These are phyloP conservation scores for Alviniconcha marisindica DNA, from an alignment of 1,140 invertebrate species.

Conservation along the genomic window DNA sequence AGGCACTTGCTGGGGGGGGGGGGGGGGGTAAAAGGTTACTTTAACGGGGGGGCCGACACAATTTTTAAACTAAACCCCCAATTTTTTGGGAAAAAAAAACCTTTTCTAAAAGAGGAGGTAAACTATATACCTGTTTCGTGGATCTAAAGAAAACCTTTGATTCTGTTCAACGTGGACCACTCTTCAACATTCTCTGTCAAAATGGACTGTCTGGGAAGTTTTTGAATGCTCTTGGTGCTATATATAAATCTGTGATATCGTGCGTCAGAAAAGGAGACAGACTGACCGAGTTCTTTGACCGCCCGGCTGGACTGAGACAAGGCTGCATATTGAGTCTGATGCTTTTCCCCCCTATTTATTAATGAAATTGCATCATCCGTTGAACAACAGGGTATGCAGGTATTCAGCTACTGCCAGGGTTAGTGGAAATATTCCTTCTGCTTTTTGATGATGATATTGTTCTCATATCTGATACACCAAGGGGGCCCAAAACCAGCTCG, in stretches of 20 bases:
- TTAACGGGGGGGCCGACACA: neutral
- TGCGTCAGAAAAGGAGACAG: neutral
- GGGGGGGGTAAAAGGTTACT: slow-evolving; percentile 5
- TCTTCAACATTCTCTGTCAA: neutral
- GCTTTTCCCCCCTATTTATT: neutral
- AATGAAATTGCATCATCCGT: neutral
- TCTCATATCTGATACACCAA: neutral
- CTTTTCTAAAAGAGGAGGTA: neutral
- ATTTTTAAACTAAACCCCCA: neutral
- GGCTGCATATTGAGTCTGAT: neutral
- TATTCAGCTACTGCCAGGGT: neutral
- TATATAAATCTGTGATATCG: neutral
- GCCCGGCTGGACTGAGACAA: neutral
- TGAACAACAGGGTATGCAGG: neutral
- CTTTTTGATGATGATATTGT: slow-evolving; percentile 3
- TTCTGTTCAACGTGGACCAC: neutral
- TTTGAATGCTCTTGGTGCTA: too few species aligned
- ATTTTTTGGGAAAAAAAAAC: neutral
- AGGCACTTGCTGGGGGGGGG: neutral
- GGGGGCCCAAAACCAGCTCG: neutral
- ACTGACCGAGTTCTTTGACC: neutral
- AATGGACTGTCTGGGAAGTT: neutral
- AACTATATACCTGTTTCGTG: neutral
- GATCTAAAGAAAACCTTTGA: neutral
- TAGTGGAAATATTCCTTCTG: neutral